Evolutionary conservation across 2,888 invertebrate species (phyloP), one percentile per base, ranked within the genome.

Genomic region (Drosophila robusta): DNA sequence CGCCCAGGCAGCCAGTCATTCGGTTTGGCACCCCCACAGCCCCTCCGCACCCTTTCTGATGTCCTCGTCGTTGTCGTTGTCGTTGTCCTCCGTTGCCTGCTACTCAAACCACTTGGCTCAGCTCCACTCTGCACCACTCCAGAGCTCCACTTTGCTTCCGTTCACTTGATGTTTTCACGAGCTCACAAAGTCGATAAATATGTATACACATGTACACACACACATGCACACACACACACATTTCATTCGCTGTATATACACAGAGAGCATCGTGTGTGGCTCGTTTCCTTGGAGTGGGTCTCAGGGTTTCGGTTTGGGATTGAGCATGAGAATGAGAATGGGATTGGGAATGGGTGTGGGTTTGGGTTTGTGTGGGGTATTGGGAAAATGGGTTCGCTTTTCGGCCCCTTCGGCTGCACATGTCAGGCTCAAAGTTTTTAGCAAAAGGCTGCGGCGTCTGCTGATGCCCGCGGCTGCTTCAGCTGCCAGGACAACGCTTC

Each of bases 111-210:
- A 73, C 74, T 70, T 76, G 56, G 70, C 75, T 60, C 26, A 52
- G 66, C 64, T 75, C 56, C 64, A 61, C 75, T 66, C 46, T 50
- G 32, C 54, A 45, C 32, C 47, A 55, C 65, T 69, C 63, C 62
- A 74, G 58, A 44, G 50, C 72, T 61, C 51, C 76, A 65, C 75
- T 57, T 72, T 67, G 82, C 87, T 82, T 83, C 84, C 83, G 83
- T 88, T 83, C 88, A 86, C 80, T 86, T 86, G 88, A 83, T 83
- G 83, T 84, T 86, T 88, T 83, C 80, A 70, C 80, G 83, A 88
- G 88, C 83, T 88, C 88, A 80, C 83, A 88, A 83, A 84, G 88
- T 88, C 83, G 88, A 83, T 88, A 83, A 83, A 88, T 83, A 88
- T 86, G 80, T 83, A 87, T 77, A 68, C 70, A 82, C 70, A 81